These are phyloP conservation scores for Bubo blakistoni DNA, from an alignment of 2,113 vertebrate genomes.

Conservation along the genomic window DNA sequence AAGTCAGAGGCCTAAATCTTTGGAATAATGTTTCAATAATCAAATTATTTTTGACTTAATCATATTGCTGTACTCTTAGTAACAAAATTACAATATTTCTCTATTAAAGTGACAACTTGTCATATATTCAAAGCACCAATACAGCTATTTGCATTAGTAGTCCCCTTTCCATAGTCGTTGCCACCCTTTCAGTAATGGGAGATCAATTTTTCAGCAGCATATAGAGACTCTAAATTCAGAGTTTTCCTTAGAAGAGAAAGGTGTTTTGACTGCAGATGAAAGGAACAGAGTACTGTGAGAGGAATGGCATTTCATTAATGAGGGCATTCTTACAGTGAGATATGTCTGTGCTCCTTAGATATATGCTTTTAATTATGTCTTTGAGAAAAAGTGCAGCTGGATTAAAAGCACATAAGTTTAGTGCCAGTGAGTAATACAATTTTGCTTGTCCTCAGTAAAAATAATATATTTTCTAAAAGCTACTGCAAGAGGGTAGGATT, in stretches of 20 bases:
- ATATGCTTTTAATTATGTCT: background rate
- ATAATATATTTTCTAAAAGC: background rate
- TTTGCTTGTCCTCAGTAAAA: background rate
- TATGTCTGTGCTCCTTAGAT: background rate
- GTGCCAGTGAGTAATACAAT: background rate
- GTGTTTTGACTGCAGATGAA: conserved; percentile 2
- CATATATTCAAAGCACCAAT: background rate
- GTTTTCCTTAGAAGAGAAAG: background rate
- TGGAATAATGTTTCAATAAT: background rate
- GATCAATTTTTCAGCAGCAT: background rate
- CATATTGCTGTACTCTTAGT: rapidly evolving
- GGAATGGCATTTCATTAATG: background rate
- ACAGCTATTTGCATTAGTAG: background rate
- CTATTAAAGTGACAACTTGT: background rate
- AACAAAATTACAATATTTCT: background rate
- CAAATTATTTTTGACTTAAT: background rate
- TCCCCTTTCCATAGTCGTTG: background rate
- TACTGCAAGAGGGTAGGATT: background rate
- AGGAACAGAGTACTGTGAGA: background rate
- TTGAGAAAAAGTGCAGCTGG: background rate
- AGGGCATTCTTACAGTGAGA: background rate
- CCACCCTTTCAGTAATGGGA: background rate
- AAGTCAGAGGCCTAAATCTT: background rate
- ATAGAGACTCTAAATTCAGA: background rate
- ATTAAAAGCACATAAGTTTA: rapidly evolving